Conservation (phyloP, 2,888 invertebrate genomes). For the Rhopalosiphum nymphaeae region DNA sequence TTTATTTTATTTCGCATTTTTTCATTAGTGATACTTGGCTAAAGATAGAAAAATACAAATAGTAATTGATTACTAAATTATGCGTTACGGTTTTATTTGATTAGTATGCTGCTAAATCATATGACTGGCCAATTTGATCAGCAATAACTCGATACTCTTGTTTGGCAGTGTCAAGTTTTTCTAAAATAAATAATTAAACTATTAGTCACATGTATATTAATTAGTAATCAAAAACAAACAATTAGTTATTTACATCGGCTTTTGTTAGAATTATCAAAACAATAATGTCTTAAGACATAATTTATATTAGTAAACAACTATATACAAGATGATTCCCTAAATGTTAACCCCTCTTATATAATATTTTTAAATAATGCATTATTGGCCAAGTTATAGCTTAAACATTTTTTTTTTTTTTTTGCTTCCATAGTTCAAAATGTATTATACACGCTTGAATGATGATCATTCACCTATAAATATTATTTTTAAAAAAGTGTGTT, state of each 20-base stretch:
- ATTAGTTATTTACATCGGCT: not conserved
- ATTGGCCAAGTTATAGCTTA: not conserved
- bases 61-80: not conserved
- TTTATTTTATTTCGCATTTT: not conserved
- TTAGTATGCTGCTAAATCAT: conserved; percentile 61
- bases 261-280: conserved; percentile 1
- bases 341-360: not conserved
- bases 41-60: conserved; percentile 4
- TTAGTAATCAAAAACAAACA: not conserved
- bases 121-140: conserved; percentile 61
- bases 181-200: conserved; percentile 40
- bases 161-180: conserved; percentile 60
- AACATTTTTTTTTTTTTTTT: too few species aligned
- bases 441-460: not conserved
- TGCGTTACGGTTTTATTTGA: conserved; percentile 6
- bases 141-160: conserved; percentile 58
- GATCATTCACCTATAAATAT: not conserved
- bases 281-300: not conserved
- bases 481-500: too few species aligned
- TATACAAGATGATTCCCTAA: not conserved
- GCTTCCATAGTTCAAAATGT: too few species aligned
- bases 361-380: not conserved
- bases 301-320: not conserved
- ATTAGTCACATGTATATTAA: not conserved
- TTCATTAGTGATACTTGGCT: not conserved